These are phyloP conservation scores for Bothrops jararaca DNA, from an alignment of 2,113 vertebrate species.

Conservation along the genomic window DNA sequence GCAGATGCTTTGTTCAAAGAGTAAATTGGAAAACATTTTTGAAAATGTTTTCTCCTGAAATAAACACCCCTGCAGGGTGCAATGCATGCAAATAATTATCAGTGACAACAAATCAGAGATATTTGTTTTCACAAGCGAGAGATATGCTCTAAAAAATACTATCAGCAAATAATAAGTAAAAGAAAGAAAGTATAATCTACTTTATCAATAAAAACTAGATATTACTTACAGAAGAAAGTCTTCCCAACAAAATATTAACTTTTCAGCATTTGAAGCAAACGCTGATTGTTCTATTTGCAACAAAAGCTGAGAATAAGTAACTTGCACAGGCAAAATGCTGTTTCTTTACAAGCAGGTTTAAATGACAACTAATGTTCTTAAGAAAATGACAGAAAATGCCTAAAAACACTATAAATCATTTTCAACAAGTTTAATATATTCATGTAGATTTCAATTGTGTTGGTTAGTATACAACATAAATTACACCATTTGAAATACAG, in stretches of 20 bases:
- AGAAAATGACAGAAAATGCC: background rate
- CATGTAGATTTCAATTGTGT: background rate
- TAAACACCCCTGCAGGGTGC: background rate
- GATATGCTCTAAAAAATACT: background rate
- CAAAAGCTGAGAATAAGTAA: background rate
- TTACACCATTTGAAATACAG: slow-evolving; percentile 36
- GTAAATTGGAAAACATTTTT: slow-evolving; percentile 10
- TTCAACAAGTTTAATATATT: background rate
- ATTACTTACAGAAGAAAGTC: background rate
- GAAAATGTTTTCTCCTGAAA: slow-evolving; percentile 28
- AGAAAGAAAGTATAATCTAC: background rate
- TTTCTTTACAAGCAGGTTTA: background rate
- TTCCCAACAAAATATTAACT: slow-evolving; percentile 43
- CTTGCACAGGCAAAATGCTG: background rate
- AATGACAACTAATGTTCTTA: slow-evolving; percentile 3
- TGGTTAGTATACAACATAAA: background rate
- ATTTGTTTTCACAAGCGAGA: background rate
- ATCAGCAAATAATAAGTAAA: background rate
- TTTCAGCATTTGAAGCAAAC: slow-evolving; percentile 40
- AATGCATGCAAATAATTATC: background rate
- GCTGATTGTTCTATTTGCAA: slow-evolving; percentile 22
- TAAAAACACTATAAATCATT: background rate
- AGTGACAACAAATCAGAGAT: background rate
- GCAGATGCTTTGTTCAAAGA: slow-evolving; percentile 49
- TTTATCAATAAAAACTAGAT: background rate